phyloP scores from a whole-genome alignment of 2,888 invertebrate genomes.

The Margaritifera margaritifera region DNA sequence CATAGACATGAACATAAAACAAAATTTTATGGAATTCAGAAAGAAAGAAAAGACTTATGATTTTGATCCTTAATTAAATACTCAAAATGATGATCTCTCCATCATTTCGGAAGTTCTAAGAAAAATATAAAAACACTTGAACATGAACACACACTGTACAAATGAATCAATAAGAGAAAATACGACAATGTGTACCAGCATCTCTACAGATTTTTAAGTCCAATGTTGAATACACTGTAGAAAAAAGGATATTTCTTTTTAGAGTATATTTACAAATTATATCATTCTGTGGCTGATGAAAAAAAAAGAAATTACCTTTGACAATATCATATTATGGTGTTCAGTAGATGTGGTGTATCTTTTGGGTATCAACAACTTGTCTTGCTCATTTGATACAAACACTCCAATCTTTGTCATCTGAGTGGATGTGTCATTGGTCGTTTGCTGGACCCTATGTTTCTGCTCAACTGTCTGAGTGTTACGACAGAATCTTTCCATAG shows the following conservation, averaged over 20 bases:
- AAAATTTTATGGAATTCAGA: no score
- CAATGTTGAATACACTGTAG: neutral
- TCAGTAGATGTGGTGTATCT: conserved; percentile 72
- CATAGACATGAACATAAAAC: no score
- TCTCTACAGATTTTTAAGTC: no score
- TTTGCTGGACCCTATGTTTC: conserved; percentile 67
- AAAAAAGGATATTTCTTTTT: neutral
- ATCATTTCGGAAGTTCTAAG: no score
- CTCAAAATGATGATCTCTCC: no score
- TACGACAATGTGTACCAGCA: no score
- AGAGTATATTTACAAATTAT: neutral
- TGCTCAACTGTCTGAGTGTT: conserved; percentile 72
- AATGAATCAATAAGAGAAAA: no score
- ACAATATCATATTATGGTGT: conserved; percentile 55
- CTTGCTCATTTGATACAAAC: conserved; percentile 67
- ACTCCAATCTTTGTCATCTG: conserved; percentile 74
- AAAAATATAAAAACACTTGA: no score
- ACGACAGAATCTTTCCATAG: conserved; percentile 63
- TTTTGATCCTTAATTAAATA: no score
- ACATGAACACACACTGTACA: no score
- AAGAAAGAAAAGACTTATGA: no score
- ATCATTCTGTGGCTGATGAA: neutral
- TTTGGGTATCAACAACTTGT: conserved; percentile 69
- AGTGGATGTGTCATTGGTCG: conserved; percentile 69
- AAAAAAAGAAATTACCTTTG: conserved; percentile 46